A percentile compares a stretch with the other conserved stretches of the same genome.
Evolutionary conservation across 1,140 invertebrate species (phyloP).

Genomic region (Sycobia sp.): DNA sequence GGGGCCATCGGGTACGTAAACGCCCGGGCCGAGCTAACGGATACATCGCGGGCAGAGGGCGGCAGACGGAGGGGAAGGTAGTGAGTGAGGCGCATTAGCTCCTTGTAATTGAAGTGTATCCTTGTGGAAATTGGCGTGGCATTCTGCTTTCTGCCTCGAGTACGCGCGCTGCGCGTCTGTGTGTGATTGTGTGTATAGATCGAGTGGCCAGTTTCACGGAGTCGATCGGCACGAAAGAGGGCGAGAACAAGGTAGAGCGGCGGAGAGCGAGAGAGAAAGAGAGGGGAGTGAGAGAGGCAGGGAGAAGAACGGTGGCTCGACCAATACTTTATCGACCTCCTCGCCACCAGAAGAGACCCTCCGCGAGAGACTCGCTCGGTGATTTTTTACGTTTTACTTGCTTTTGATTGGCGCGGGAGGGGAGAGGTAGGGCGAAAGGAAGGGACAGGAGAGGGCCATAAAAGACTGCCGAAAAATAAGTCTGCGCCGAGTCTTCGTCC

Average conservation of each 20-base stretch:
- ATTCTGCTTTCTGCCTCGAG: not conserved
- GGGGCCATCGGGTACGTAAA: too few relatives aligned
- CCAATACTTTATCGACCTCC: slow-evolving; percentile 54
- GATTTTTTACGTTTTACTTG: slow-evolving; percentile 58
- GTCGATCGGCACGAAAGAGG: slow-evolving; percentile 4
- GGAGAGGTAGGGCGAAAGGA: slow-evolving; percentile 4
- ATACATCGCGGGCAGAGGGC: not conserved
- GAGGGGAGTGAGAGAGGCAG: not conserved
- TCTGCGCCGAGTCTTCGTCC: slow-evolving; percentile 47
- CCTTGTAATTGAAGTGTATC: slow-evolving; percentile 25
- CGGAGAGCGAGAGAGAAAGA: not conserved
- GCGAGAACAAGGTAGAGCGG: not conserved
- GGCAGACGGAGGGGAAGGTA: not conserved
- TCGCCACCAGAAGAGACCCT: slow-evolving; percentile 48
- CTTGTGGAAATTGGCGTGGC: slow-evolving; percentile 20
- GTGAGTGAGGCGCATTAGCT: slow-evolving; percentile 19
- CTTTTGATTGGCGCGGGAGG: slow-evolving; percentile 53
- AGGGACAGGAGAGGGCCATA: slow-evolving; percentile 47
- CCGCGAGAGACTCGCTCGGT: slow-evolving; percentile 49
- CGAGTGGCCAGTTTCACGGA: too few relatives aligned
- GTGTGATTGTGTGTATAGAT: too few relatives aligned
- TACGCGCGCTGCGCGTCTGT: not conserved
- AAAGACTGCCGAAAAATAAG: slow-evolving; percentile 58
- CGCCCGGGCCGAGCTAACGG: too few relatives aligned
- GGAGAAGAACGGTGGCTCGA: slow-evolving; percentile 34